Conservation (phyloP, 92 coral and sea anemone genomes). For the Palythoa caribaeorum region DNA sequence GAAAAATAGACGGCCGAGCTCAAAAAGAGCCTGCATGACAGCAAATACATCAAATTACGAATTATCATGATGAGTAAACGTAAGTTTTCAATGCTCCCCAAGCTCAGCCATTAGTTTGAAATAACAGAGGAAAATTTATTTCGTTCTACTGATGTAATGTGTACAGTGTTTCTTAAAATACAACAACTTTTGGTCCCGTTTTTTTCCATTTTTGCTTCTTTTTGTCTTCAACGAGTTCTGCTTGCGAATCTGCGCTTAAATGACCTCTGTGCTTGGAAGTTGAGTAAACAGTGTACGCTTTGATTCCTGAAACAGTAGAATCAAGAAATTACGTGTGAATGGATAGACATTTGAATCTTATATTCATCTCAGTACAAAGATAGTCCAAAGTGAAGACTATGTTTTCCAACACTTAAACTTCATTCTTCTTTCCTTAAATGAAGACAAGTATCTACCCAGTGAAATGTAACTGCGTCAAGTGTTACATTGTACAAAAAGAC, state of each 20-base stretch:
- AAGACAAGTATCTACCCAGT: too few relatives aligned
- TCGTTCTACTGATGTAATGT: neutral
- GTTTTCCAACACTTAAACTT: too few relatives aligned
- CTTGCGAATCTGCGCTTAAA: constrained; percentile 44
- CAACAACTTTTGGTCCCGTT: constrained; percentile 17
- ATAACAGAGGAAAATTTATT: neutral
- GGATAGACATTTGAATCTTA: neutral
- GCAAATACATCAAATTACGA: too few relatives aligned
- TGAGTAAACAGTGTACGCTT: constrained; percentile 15
- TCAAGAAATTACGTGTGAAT: neutral
- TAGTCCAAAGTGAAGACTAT: too few relatives aligned
- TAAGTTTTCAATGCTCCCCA: too few relatives aligned
- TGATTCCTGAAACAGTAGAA: neutral
- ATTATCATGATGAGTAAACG: too few relatives aligned
- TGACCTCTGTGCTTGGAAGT: constrained; percentile 38
- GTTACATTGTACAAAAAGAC: too few relatives aligned
- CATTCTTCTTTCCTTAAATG: too few relatives aligned
- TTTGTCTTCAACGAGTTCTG: neutral
- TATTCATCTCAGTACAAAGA: neutral
- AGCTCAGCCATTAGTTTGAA: too few relatives aligned
- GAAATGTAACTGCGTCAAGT: too few relatives aligned
- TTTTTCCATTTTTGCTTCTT: constrained; percentile 1
- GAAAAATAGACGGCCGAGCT: too few relatives aligned
- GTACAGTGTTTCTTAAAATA: constrained; percentile 9
- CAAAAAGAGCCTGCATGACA: too few relatives aligned